These are phyloP conservation scores for Venustaconcha ellipsiformis DNA, from an alignment of 1,140 invertebrate species.

Conservation along the genomic window DNA sequence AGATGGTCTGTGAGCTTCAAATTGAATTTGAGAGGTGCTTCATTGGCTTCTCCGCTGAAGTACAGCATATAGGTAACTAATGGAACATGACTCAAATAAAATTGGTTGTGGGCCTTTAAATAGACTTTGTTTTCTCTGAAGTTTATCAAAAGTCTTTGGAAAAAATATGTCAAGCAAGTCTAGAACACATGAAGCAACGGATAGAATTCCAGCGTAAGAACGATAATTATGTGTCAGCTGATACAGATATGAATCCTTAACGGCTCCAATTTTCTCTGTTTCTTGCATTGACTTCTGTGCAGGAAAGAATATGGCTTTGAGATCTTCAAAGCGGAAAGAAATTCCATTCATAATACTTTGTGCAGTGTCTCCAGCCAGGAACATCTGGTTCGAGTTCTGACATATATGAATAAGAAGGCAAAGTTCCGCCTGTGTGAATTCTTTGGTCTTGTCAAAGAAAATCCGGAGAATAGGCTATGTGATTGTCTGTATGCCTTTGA, in stretches of 20 bases:
- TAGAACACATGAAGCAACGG: conserved; percentile 58
- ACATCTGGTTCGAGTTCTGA: conserved; percentile 63
- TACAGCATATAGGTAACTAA: conserved; percentile 49
- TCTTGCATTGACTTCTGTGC: conserved; percentile 47
- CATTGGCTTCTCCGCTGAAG: conserved; percentile 54
- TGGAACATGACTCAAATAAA: conserved; percentile 58
- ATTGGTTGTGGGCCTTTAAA: conserved; percentile 61
- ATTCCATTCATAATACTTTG: conserved; percentile 66
- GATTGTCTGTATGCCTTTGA: not conserved
- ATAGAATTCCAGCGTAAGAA: conserved; percentile 62
- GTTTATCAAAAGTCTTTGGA: conserved; percentile 62
- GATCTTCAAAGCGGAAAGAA: conserved; percentile 63
- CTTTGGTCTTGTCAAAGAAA: conserved; percentile 63
- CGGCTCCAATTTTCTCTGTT: conserved; percentile 41
- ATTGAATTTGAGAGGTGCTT: conserved; percentile 53
- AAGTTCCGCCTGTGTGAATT: conserved; percentile 35
- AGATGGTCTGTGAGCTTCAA: conserved; percentile 54
- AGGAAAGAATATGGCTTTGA: conserved; percentile 59
- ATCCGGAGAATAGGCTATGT: conserved; percentile 57
- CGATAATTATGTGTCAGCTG: conserved; percentile 64
- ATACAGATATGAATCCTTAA: conserved; percentile 44
- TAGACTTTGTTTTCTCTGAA: conserved; percentile 59
- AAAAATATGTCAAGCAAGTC: conserved; percentile 62
- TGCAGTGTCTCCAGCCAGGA: conserved; percentile 64
- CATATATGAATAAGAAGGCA: conserved; percentile 57